phyloP scores from a whole-genome alignment of 2,888 invertebrate genomes.

The Rhorus exstirpatorius region DNA sequence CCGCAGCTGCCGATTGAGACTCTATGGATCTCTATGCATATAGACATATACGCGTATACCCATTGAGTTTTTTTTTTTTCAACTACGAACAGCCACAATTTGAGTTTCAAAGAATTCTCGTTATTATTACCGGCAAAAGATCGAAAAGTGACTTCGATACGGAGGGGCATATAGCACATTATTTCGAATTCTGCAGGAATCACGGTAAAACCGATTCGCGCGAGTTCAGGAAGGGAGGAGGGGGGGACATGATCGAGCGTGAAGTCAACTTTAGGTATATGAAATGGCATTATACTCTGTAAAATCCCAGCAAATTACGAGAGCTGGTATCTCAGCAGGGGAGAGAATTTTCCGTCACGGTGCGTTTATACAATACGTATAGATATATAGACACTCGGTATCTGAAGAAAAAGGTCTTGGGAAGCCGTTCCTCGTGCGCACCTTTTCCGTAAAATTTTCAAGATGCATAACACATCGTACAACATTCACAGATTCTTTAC shows the following conservation, averaged over 20 bases:
- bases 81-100: slow-evolving; percentile 27
- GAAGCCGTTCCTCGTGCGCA: slow-evolving; percentile 10
- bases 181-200: slow-evolving; percentile 44
- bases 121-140: slow-evolving; percentile 44
- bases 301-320: slow-evolving; percentile 45
- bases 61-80: slow-evolving; percentile 11
- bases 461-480: slow-evolving; percentile 4
- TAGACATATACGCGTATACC: neutral
- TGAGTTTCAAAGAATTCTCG: slow-evolving; percentile 49
- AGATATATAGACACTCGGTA: slow-evolving; percentile 12
- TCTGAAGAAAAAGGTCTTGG: slow-evolving; percentile 36
- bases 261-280: slow-evolving; percentile 43
- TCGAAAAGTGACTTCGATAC: slow-evolving; percentile 24
- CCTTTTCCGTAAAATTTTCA: slow-evolving; percentile 16
- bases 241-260: slow-evolving; percentile 66
- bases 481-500: slow-evolving; percentile 52
- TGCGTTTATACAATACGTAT: slow-evolving; percentile 3
- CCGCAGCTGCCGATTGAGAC: slow-evolving; percentile 55
- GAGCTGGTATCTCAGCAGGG: slow-evolving; percentile 57
- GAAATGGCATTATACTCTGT: slow-evolving; percentile 25
- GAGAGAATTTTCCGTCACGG: slow-evolving; percentile 58
- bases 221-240: slow-evolving; percentile 40
- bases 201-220: slow-evolving; percentile 62
- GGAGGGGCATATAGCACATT: slow-evolving; percentile 1
- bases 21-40: slow-evolving; percentile 5